These are phyloP conservation scores for Pseudochirops corinnae DNA, from an alignment of 2,797 vertebrate genomes.

Conservation along the genomic window DNA sequence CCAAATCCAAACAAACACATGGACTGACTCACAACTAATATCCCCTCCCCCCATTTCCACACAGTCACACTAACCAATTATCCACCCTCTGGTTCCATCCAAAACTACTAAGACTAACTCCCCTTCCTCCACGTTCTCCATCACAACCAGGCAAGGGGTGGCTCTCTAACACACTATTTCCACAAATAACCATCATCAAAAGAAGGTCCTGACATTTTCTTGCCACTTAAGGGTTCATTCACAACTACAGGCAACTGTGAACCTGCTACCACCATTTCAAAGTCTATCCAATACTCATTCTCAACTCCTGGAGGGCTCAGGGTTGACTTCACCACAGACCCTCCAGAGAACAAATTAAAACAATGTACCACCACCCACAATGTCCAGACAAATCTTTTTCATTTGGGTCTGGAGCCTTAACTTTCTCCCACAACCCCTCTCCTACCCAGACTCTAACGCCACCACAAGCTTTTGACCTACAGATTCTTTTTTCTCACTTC, in stretches of 20 bases:
- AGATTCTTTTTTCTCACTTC: not conserved
- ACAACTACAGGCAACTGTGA: not conserved
- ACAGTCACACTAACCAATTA: not conserved
- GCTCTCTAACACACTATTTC: not conserved
- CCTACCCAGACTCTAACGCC: not conserved
- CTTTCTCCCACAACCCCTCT: not conserved
- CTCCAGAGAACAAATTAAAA: not conserved
- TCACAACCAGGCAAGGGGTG: not conserved
- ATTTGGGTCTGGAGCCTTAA: not conserved
- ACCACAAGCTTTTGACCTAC: not conserved
- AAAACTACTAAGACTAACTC: not conserved
- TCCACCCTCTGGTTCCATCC: not conserved
- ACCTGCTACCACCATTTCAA: not conserved
- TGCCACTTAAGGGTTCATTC: not conserved
- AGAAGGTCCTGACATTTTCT: not conserved
- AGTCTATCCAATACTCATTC: not conserved
- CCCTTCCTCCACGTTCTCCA: not conserved
- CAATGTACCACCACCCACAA: not conserved
- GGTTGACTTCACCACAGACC: not conserved
- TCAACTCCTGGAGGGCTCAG: not conserved
- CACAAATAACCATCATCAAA: not conserved
- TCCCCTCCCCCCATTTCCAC: not conserved
- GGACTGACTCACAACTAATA: not conserved
- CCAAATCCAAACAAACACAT: not conserved
- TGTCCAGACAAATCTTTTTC: not conserved